Conservation (phyloP, 2,888 invertebrate species). For the Polydesmus complanatus region DNA sequence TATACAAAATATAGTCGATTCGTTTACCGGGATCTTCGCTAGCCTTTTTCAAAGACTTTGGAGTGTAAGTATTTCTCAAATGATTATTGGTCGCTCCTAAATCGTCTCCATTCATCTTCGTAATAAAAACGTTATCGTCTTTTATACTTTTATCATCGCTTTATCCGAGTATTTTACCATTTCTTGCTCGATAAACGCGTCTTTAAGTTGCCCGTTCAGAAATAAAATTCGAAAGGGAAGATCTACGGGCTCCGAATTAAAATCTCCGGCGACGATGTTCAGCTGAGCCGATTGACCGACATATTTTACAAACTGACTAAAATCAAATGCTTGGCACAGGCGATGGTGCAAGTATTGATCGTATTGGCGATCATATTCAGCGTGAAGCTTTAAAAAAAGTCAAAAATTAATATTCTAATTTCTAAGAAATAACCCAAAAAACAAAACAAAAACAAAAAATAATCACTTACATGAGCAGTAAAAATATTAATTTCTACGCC, state of each 20-base stretch:
- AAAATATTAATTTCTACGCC: conserved; percentile 68
- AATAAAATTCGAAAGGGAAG: conserved; percentile 56
- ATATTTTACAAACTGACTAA: conserved; percentile 81
- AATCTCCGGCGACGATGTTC: conserved; percentile 80
- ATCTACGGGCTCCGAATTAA: conserved; percentile 81
- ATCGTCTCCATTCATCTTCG: conserved; percentile 21
- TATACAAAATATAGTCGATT: conserved; percentile 80
- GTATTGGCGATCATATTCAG: conserved; percentile 68
- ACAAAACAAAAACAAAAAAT: conserved; percentile 6
- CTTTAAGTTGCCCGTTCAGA: conserved; percentile 36
- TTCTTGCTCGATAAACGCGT: conserved; percentile 21
- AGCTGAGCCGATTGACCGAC: conserved; percentile 66
- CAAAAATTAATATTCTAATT: background rate
- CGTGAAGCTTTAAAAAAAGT: conserved; percentile 58
- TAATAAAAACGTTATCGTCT: no score
- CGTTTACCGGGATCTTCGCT: conserved; percentile 58
- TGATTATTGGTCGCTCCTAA: conserved; percentile 60
- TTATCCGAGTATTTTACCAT: no score
- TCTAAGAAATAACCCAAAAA: conserved; percentile 13
- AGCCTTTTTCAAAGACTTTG: conserved; percentile 37
- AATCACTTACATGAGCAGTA: conserved; percentile 70
- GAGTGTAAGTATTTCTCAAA: conserved; percentile 68
- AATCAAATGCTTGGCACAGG: conserved; percentile 82
- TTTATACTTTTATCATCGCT: no score
- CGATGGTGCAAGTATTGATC: conserved; percentile 84